These are phyloP conservation scores for Patiria pectinifera DNA, from an alignment of 53 echinoderm and acorn worm species.

Conservation along the genomic window DNA sequence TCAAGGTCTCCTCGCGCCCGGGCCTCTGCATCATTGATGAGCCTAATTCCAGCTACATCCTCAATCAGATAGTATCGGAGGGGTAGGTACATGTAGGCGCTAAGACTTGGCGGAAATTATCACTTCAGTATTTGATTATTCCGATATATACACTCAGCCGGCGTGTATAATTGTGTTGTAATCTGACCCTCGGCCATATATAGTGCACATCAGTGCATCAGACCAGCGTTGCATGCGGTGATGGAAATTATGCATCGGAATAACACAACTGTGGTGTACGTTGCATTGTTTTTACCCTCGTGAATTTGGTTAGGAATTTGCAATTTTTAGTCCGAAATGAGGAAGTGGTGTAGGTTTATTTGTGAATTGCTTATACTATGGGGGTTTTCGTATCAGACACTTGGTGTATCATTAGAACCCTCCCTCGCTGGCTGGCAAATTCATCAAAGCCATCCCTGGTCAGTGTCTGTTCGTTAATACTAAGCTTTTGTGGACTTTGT, in stretches of 20 bases:
- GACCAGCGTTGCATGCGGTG: no score
- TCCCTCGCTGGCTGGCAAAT: no score
- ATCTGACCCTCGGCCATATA: background rate
- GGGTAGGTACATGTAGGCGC: background rate
- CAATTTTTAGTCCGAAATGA: background rate
- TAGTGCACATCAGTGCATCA: background rate
- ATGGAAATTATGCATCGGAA: no score
- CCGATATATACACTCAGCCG: background rate
- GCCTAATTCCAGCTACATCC: background rate
- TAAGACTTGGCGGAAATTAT: constrained; percentile 42
- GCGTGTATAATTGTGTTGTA: background rate
- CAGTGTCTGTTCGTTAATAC: no score
- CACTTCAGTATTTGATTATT: constrained; percentile 34
- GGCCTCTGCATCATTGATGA: constrained; percentile 2
- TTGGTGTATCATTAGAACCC: no score
- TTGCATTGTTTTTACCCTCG: no score
- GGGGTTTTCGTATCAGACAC: no score
- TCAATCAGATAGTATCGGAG: background rate
- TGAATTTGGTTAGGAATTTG: background rate
- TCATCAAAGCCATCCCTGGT: no score
- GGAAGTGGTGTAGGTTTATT: background rate
- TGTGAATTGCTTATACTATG: no score
- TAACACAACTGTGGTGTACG: no score
- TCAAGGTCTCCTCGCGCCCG: background rate
- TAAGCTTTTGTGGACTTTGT: no score